Percentiles rank a stretch among this genome's conserved stretches.
These are phyloP conservation scores for Sula dactylatra DNA, from an alignment of 2,113 vertebrate genomes.

Conservation along the genomic window DNA sequence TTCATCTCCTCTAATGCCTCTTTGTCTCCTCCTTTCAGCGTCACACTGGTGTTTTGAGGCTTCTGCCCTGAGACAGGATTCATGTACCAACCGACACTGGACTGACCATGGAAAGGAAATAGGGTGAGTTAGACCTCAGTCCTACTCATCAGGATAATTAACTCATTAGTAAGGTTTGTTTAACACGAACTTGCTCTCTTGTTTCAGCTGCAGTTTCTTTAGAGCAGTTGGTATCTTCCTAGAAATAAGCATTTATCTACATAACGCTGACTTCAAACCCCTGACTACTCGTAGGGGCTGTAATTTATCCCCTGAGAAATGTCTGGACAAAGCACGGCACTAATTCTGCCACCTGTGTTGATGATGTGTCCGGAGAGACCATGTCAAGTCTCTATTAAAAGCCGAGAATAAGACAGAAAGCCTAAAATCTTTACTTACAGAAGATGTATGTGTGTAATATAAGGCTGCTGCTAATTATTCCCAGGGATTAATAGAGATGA, in stretches of 20 bases:
- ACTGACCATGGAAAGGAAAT: background rate
- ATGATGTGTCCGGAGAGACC: background rate
- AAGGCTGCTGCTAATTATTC: conserved; percentile 44
- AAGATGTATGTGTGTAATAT: conserved; percentile 11
- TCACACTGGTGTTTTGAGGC: background rate
- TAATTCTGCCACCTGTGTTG: conserved; percentile 23
- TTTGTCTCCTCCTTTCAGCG: background rate
- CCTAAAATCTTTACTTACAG: background rate
- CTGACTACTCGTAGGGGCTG: background rate
- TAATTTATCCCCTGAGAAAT: background rate
- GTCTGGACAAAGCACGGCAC: background rate
- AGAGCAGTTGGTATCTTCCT: background rate
- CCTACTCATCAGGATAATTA: background rate
- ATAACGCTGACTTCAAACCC: conserved; percentile 1
- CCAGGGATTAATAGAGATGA: conserved; percentile 20
- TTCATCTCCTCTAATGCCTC: background rate
- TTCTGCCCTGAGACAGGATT: background rate
- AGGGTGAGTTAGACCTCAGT: background rate
- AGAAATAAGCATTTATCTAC: conserved; percentile 5
- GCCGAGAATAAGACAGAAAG: background rate
- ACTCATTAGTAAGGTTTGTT: background rate
- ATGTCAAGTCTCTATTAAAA: background rate
- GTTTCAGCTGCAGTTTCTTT: background rate
- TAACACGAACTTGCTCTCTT: background rate
- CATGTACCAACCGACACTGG: accelerated